Base-by-base conservation (phyloP, 2,888 invertebrate species). In the Leucoptera coffeella region DNA sequence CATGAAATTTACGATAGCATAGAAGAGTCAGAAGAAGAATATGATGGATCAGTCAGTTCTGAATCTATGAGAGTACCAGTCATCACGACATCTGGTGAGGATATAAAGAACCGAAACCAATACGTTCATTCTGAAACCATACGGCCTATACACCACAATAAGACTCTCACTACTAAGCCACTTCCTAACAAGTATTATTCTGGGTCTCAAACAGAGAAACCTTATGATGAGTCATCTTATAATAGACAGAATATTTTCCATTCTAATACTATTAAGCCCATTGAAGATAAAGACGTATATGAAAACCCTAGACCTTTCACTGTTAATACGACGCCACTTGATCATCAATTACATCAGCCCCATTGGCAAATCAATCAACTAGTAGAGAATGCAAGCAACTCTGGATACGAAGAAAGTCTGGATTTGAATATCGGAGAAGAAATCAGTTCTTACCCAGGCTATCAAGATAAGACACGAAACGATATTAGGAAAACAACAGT, bases 301-400 rank as follows among this genome's bases (percentile, higher is more conserved):
- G 47, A 45, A 39, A 58, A 55, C 35, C 71, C 72, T 8, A 55
- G 65, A 34, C 72, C 72, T 7, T 72, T 72, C 11, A 55, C 61
- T 13, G 39, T 57, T 2, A 57, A 52, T 29, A 36, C 45, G 4
- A 40, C 47, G 9, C 51, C 59, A 9, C 43, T 67, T 15, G 67
- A 67, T 32, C 60, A 65, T 39, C 67, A 67, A 35, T 35, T 67
- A 21, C 69, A 69, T 31, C 65, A 67, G 38, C 69, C 69, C 8
- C 69, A 69, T 36, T 69, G 69, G 69, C 69, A 69, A 37, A 69
- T 69, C 12, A 69, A 69, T 38, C 55, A 69, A 28, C 43, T 69
- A 32, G 40, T 62, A 42, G 62, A 59, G 38, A 69, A 69, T 32
- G 35, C 46, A 2, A 57, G 58, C 6, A 67, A 61, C 29, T 35